Evolutionary conservation across 2,797 vertebrate genomes (phyloP), one percentile per base, ranked within the genome.

Genomic region (Sebastes itinus): DNA sequence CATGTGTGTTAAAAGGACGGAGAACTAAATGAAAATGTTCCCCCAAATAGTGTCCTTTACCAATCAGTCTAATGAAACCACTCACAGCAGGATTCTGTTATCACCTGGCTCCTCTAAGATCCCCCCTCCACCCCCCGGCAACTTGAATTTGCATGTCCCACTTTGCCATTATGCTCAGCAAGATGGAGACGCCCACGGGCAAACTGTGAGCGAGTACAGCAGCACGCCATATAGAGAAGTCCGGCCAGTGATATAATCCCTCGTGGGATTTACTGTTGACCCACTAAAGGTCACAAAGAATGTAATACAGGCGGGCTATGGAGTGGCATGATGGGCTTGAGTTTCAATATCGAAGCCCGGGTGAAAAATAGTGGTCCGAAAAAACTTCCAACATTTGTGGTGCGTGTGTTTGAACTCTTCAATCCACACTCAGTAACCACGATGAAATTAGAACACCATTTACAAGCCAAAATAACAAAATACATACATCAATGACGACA

Each of bases 201-300:
- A 71, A 78, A 77, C 68, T 52, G 56, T 33, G 61, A 79, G 78
- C 11, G 49, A 81, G 71, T 69, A 71, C 5, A 77, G 64, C 81
- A 66, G 52, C 60, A 2, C 23, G 78, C 70, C 83, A 78, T 78
- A 69, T 52, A 78, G 79, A 84, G 77, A 13, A 60, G 75, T 75
- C 42, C 25, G 38, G 38, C 75, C 72, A 60, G 54, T 80, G 68
- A 88, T 77, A 69, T 70, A 64, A 77, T 75, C 82, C 83, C 71
- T 54, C 1, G 33, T 81, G 75, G 82, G 82, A 82, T 78, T 78
- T 77, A 62, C 65, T 35, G 76, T 69, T 81, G 87, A 78, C 77
- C 82, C 28, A 28, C 55, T 78, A 69, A 89, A 91, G 86, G 87
- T 91, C 87, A 90, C 60, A 54, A 18, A 77, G 79, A 78, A 82